Base-by-base conservation (phyloP, 2,888 invertebrate species). In the Seira sanloemensis region DNA sequence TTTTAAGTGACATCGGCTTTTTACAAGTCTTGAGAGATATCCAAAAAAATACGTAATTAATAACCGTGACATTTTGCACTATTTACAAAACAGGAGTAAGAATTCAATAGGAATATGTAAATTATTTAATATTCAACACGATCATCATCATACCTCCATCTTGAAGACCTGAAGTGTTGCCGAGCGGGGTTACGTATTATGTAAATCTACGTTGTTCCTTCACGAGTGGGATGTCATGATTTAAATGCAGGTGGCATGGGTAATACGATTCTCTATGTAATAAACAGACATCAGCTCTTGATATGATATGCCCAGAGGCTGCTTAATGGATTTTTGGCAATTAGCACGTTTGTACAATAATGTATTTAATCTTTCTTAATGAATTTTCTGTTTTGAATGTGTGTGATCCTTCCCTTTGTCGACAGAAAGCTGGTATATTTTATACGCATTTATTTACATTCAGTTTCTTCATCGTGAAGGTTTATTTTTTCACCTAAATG, bases 321-420 rank as follows among this genome's bases (percentile, higher is more conserved):
- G 72, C 66, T 76, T 77, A 82, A 82, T 82, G 77, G 82, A 82
- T 82, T 82, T 82, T 82, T 82, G 72, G 82, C 82, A 82, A 82
- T 82, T 82, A 82, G 82, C 82, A 82, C 82, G 82, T 82, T 76
- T 82, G 77, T 37, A 37, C 75, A 76, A 82, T 72, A 37, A 37
- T 37, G 37, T 37, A 76, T 69, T 76, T 68, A 62, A 69, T 58
- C 68, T 58, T 71, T 68, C 65, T 65, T 82, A 77, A 81, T 81
- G 75, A 82, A 65, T 65, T 74, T 27, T 74, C 16, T 26, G 2
- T 74, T 67, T 25, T 75, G 68, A 25, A 62, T 81, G 81, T 74
- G 81, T 77, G 77, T 77, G 50, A 67, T 16, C 5, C 25, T 50
- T 50, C 25, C 67, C 54, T 66, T 21, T 46, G 66, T 50, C 54